Base-by-base conservation (phyloP, 2,888 invertebrate genomes). In the Laspeyria flexula region DNA sequence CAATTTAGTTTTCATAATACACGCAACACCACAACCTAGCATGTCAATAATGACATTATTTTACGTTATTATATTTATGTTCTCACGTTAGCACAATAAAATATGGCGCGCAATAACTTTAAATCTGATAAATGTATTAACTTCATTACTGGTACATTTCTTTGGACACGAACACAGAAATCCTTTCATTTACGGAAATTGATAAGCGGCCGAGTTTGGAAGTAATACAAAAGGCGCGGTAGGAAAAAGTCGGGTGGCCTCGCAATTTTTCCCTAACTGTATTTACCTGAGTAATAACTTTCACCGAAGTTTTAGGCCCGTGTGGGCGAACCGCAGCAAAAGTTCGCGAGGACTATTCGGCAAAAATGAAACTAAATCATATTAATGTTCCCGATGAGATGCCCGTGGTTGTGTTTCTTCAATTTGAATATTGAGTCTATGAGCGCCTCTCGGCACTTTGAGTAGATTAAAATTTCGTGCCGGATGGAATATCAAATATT, bases 221-320 rank as follows among this genome's bases (percentile, higher is more conserved):
- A 73, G 62, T 71, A 71, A 66, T 73, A 78, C 76, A 81, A 79
- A 71, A 71, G 70, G 54, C 38, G 44, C 44, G 52, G 48, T 50
- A 55, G 44, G 65, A 65, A 65, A 67, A 69, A 78, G 65, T 66
- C 56, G 61, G 66, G 48, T 38, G 71, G 67, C 62, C 51, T 59
- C 72, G 72, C 71, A 74, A 71, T 77, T 79, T 79, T 79, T 73
- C 75, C 73, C 58, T 75, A 81, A 82, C 79, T 81, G 72, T 81
- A 81, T 83, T 83, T 84, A 83, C 83, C 81, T 85, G 76, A 77
- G 81, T 82, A 79, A 83, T 81, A 84, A 83, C 83, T 83, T 79
- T 49, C 60, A 43, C 54, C 23, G 55, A 80, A 79, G 63, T 83
- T 84, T 67, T 63, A 66, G 67, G 55, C 62, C 70, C 60, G 70